Evolutionary conservation across 2,797 vertebrate genomes (phyloP).

Genomic region (Chaenodraco wilsoni): DNA sequence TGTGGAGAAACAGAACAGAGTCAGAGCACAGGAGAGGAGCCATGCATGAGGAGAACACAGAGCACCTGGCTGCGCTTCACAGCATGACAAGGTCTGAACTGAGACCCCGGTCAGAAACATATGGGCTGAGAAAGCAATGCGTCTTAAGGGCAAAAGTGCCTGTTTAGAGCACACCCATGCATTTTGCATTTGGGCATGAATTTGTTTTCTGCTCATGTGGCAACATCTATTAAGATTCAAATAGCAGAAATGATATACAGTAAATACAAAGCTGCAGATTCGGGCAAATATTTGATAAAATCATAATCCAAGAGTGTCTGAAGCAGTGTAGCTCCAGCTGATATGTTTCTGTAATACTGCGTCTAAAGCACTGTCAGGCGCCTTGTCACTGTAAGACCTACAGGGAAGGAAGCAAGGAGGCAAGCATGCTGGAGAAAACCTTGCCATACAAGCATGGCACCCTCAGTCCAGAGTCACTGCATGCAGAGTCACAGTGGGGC

Average conservation of each 20-base stretch:
- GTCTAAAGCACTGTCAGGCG: constrained; percentile 75
- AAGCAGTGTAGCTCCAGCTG: constrained; percentile 67
- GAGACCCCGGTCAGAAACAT: constrained; percentile 68
- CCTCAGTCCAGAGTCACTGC: constrained; percentile 85
- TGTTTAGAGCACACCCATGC: constrained; percentile 5
- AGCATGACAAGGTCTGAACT: constrained; percentile 50
- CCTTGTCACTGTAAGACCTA: constrained; percentile 75
- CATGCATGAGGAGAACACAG: constrained; percentile 45
- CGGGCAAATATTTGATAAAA: constrained; percentile 8
- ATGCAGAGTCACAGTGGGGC: constrained; percentile 85
- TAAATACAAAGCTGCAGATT: constrained; percentile 1
- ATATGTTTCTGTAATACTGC: constrained; percentile 70
- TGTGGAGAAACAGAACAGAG: constrained; percentile 77
- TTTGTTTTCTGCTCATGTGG: not conserved
- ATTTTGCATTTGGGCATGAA: constrained; percentile 5
- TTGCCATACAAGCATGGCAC: constrained; percentile 87
- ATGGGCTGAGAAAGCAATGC: constrained; percentile 66
- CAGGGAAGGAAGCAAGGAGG: constrained; percentile 85
- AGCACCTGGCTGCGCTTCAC: constrained; percentile 75
- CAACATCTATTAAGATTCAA: not conserved
- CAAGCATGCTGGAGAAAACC: constrained; percentile 85
- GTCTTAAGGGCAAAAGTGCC: constrained; percentile 11
- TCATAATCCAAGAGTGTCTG: not conserved
- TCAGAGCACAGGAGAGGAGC: constrained; percentile 44
- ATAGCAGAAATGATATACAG: not conserved